Evolutionary conservation across 1,140 invertebrate genomes (phyloP).

Genomic region (Gonatopus flavifemur): DNA sequence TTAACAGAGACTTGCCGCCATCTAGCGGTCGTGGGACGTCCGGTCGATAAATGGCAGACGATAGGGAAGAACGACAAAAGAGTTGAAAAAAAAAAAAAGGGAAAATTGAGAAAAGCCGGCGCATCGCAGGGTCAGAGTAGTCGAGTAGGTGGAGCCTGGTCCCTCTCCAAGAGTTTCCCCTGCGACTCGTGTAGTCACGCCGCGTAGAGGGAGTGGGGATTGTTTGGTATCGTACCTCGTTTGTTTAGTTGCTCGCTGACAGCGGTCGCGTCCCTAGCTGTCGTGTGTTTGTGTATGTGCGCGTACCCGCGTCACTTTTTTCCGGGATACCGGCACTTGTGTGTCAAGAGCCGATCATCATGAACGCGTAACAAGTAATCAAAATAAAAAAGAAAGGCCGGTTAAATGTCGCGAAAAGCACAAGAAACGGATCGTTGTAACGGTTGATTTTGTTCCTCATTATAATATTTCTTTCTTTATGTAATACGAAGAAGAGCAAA

Average conservation of each 20-base stretch:
- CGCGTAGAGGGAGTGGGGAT: slow-evolving; percentile 35
- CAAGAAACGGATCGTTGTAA: too few species aligned
- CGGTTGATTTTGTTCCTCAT: slow-evolving; percentile 5
- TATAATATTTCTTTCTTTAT: too few species aligned
- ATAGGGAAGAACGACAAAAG: too few species aligned
- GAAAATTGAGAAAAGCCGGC: too few species aligned
- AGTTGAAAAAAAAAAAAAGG: too few species aligned
- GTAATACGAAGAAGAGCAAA: too few species aligned
- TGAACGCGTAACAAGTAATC: background rate
- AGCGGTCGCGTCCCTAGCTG: slow-evolving; percentile 46
- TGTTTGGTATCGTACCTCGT: slow-evolving; percentile 47
- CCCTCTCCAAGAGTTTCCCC: slow-evolving; percentile 19
- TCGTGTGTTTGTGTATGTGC: slow-evolving; percentile 24
- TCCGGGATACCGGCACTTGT: slow-evolving; percentile 9
- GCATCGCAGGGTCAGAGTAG: too few species aligned
- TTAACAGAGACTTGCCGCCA: too few species aligned
- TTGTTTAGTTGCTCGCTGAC: slow-evolving; percentile 58
- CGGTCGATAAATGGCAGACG: too few species aligned
- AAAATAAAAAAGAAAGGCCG: background rate
- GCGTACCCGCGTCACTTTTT: slow-evolving; percentile 20
- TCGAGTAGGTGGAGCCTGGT: slow-evolving; percentile 11
- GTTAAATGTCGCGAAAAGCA: too few species aligned
- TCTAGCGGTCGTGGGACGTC: too few species aligned
- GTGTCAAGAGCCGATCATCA: slow-evolving; percentile 7
- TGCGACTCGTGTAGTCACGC: slow-evolving; percentile 40